A percentile compares a stretch with the other conserved stretches of the same genome.
These are phyloP conservation scores for Paragorgia papillata DNA, from an alignment of 92 coral and sea anemone species.

Conservation along the genomic window DNA sequence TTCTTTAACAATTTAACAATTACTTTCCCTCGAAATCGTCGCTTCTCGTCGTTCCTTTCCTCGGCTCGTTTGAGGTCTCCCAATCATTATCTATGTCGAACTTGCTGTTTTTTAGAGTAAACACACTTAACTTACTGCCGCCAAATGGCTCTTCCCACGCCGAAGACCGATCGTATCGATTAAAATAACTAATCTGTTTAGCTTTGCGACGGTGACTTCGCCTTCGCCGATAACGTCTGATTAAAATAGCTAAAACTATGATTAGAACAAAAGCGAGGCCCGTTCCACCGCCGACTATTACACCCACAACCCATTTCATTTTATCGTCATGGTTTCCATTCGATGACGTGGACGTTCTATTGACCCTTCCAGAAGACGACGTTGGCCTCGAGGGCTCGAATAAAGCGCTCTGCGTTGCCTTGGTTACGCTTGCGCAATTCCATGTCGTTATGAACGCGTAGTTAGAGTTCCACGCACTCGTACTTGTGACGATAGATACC, in stretches of 20 bases:
- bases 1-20: background rate
- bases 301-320: background rate
- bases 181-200: conserved; percentile 39
- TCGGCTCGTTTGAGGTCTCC: conserved; percentile 13
- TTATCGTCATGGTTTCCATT: background rate
- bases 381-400: background rate
- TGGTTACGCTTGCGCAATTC: conserved; percentile 21
- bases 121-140: conserved; percentile 31
- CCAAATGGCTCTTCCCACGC: conserved; percentile 46
- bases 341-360: background rate
- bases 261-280: background rate
- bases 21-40: background rate
- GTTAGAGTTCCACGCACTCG: background rate
- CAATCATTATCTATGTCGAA: conserved; percentile 39
- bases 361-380: no score
- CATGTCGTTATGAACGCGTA: conserved; percentile 6
- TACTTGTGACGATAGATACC: background rate
- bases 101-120: conserved; percentile 42
- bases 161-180: conserved; percentile 24
- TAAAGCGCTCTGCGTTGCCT: background rate
- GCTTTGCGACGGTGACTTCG: conserved; percentile 19
- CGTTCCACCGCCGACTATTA: background rate
- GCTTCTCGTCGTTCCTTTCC: background rate
- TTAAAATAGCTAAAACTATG: background rate
- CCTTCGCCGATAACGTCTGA: conserved; percentile 20